Evolutionary conservation across 2,888 invertebrate genomes (phyloP).

Genomic region (Coremacera marginata): DNA sequence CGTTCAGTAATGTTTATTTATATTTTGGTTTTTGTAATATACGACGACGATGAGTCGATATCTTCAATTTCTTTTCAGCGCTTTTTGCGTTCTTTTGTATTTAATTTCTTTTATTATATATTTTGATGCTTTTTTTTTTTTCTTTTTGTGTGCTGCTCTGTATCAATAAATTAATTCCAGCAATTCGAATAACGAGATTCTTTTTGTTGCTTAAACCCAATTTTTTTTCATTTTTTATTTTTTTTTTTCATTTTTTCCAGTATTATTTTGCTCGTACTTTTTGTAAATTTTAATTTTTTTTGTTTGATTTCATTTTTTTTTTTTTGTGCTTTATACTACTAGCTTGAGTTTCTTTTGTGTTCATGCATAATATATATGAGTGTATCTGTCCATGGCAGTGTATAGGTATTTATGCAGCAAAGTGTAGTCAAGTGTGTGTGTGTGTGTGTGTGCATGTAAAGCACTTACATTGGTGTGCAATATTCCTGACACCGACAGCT

Average conservation of each 20-base stretch:
- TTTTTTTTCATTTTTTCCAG: not conserved
- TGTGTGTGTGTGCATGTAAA: conserved; percentile 39
- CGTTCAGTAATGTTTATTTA: conserved; percentile 16
- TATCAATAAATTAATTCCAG: conserved; percentile 32
- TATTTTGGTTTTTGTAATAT: conserved; percentile 8
- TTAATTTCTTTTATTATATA: conserved; percentile 26
- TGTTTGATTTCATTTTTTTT: not conserved
- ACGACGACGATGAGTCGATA: not conserved
- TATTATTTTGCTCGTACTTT: not conserved
- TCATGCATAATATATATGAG: conserved; percentile 62
- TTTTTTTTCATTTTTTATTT: not conserved
- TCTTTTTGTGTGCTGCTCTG: conserved; percentile 7
- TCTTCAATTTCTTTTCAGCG: conserved; percentile 10
- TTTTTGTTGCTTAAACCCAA: not conserved
- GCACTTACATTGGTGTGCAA: not conserved
- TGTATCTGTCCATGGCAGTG: conserved; percentile 34
- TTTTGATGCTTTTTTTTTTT: conserved; percentile 13
- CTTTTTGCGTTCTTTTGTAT: conserved; percentile 34
- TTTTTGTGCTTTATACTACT: not conserved
- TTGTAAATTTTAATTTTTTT: not conserved
- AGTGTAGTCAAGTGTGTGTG: conserved; percentile 44
- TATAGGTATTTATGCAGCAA: not conserved
- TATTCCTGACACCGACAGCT: not conserved
- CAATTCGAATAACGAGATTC: conserved; percentile 32
- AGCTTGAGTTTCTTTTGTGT: conserved; percentile 58